These are phyloP conservation scores for Pyrgilauda ruficollis DNA, from an alignment of 2,113 vertebrate species.

Conservation along the genomic window DNA sequence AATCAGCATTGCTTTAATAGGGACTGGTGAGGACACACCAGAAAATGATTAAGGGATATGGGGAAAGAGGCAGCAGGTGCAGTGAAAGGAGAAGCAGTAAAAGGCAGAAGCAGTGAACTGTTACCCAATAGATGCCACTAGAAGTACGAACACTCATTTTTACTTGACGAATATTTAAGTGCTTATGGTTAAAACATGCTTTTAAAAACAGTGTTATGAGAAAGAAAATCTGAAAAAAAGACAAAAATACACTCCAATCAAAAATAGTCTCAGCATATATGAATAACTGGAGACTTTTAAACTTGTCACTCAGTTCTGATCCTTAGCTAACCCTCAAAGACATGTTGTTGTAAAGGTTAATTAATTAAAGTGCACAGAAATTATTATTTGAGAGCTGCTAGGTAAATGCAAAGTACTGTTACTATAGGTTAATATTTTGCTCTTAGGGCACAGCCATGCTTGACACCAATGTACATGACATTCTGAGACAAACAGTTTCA, in stretches of 20 bases:
- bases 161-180: not conserved
- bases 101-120: not conserved
- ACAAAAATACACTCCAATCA: not conserved
- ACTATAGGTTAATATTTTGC: constrained; percentile 49
- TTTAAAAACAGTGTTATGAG: not conserved
- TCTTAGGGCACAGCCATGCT: not conserved
- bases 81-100: not conserved
- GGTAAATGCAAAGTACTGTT: constrained; percentile 28
- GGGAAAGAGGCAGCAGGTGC: not conserved
- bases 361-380: constrained; percentile 53
- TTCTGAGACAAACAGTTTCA: not conserved
- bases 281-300: constrained; percentile 18
- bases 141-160: not conserved
- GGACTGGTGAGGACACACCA: not conserved
- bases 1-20: not conserved
- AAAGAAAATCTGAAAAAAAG: not conserved
- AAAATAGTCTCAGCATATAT: not conserved
- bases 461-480: not conserved
- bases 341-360: constrained; percentile 52
- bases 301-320: constrained; percentile 20
- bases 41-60: not conserved
- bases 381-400: constrained; percentile 46
- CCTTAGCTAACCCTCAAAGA: constrained; percentile 14
- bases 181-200: not conserved
- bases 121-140: not conserved